A percentile compares a stretch with the other conserved stretches of the same genome.
Evolutionary conservation across 2,113 vertebrate genomes (phyloP).

Genomic region (Petrocephalus zakoni): DNA sequence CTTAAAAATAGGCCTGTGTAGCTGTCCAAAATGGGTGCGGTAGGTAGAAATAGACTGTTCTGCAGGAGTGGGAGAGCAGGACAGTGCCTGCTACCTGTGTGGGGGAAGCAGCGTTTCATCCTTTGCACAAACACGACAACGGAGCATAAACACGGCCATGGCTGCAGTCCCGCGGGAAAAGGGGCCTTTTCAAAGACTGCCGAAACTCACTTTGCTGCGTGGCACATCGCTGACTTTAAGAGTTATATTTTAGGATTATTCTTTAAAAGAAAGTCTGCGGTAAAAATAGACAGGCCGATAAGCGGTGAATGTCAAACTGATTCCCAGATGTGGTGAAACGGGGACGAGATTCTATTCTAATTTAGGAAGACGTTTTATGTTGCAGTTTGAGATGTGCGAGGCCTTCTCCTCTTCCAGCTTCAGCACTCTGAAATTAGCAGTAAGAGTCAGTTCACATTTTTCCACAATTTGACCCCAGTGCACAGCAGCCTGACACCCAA

Average conservation of each 20-base stretch:
- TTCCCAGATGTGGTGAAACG: slow-evolving; percentile 4
- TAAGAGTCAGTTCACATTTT: not conserved
- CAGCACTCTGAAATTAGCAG: not conserved
- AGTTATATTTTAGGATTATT: slow-evolving; percentile 5
- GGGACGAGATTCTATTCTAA: not conserved
- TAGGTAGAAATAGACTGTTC: not conserved
- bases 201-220: not conserved
- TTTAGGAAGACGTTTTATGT: not conserved
- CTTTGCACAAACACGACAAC: not conserved
- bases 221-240: not conserved
- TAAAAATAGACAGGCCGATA: slow-evolving; percentile 5
- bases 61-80: not conserved
- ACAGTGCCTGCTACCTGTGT: not conserved
- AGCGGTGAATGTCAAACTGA: not conserved
- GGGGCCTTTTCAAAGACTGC: not conserved
- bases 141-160: not conserved
- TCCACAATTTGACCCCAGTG: not conserved
- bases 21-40: slow-evolving; percentile 29
- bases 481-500: not conserved
- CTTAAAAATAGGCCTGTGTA: slow-evolving; percentile 31
- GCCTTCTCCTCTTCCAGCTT: not conserved
- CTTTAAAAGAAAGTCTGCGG: not conserved
- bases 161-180: not conserved
- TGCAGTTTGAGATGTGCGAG: not conserved
- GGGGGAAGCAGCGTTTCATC: not conserved